Base-by-base conservation (phyloP, 2,888 invertebrate genomes). In the Cheilosia grossa region DNA sequence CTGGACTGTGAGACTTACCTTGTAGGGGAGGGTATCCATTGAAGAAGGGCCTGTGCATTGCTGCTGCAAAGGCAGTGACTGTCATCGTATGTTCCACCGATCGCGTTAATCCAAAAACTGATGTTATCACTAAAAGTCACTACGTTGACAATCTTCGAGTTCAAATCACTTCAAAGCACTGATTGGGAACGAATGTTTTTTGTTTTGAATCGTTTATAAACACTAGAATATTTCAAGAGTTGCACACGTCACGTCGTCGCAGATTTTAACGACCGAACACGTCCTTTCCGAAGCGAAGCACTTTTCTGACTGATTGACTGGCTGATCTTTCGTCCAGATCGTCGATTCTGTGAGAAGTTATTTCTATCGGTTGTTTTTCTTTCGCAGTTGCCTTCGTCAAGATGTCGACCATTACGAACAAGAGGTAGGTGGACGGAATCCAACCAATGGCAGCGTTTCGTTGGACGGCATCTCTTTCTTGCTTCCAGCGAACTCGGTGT, bases 11-110 rank as follows among this genome's bases (percentile, higher is more conserved):
- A 30, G 74, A 88, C 88, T 89, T 89, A 92, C 92, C 92, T 91
- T 92, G 92, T 89, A 92, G 90, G 66, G 91, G 89, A 67, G 91
- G 89, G 87, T 91, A 92, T 91, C 92, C 92, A 91, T 91, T 92
- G 89, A 91, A 91, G 88, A 91, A 92, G 85, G 92, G 91, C 89
- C 91, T 88, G 87, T 91, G 91, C 92, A 92, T 91, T 88, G 92
- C 91, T 87, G 91, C 90, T 87, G 91, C 91, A 88, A 91, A 91
- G 75, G 91, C 90, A 77, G 91, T 91, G 59, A 92, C 92, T 83
- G 92, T 92, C 92, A 92, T 92, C 86, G 87, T 91, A 66, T 66
- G 70, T 17, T 2, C 21, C 58, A 56, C 7, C 19, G 13, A 21
- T 9, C 51, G 13, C n/a, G 30, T 15, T 74, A 59, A 79, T 80